Conservation (phyloP, 2,888 invertebrate species). For the Eustalomyia histrio region DNA sequence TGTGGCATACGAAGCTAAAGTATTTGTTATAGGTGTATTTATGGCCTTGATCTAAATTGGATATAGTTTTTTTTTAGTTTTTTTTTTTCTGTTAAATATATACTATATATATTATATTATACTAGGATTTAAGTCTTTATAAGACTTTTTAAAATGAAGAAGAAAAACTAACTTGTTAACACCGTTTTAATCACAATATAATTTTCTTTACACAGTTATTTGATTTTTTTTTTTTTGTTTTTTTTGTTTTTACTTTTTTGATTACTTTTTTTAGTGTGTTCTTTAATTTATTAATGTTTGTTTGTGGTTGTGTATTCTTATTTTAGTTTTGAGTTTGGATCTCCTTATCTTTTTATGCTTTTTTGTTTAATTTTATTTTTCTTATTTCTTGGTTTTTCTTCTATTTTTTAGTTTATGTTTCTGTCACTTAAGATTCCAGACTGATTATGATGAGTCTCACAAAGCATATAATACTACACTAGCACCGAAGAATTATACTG, state of each 20-base stretch:
- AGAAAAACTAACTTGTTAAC: conserved; percentile 37
- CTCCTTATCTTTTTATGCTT: conserved; percentile 52
- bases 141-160: conserved; percentile 29
- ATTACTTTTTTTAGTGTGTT: conserved; percentile 17
- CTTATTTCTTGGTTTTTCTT: conserved; percentile 26
- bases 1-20: conserved; percentile 63
- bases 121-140: conserved; percentile 46
- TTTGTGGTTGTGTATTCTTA: conserved; percentile 12
- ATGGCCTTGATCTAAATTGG: conserved; percentile 57
- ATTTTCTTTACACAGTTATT: conserved; percentile 31
- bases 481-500: conserved; percentile 11
- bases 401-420: conserved; percentile 50
- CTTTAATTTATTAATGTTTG: conserved; percentile 18
- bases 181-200: conserved; percentile 54
- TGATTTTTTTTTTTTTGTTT: conserved; percentile 12
- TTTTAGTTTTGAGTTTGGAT: conserved; percentile 48
- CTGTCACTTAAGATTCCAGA: conserved; percentile 63
- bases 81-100: background rate
- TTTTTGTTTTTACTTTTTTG: conserved; percentile 3
- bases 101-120: conserved; percentile 6
- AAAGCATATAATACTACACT: conserved; percentile 36
- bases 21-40: conserved; percentile 33
- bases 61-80: conserved; percentile 17
- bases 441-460: conserved; percentile 61
- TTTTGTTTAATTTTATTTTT: conserved; percentile 35